phyloP scores from a whole-genome alignment of 2,797 vertebrate genomes.

The Silurus lanzhouensis region DNA sequence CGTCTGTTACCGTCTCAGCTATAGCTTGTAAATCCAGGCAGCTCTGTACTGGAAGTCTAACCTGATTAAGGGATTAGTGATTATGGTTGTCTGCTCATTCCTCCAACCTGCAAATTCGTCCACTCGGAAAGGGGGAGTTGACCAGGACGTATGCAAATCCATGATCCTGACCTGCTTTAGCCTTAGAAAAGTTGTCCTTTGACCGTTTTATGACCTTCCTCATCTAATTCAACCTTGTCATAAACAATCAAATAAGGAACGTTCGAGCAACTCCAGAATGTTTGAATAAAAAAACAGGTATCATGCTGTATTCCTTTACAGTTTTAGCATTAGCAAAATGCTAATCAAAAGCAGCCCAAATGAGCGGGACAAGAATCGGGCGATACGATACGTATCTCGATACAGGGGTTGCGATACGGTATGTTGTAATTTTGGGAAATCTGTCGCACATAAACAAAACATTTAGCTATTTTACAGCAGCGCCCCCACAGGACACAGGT shows the following conservation, averaged over 20 bases:
- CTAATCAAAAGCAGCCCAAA: not conserved
- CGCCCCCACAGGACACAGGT: no score
- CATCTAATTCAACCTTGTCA: not conserved
- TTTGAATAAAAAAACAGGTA: not conserved
- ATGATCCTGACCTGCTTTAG: not conserved
- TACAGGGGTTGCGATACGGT: no score
- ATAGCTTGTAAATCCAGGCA: not conserved
- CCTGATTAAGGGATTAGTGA: conserved; percentile 62
- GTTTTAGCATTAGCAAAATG: not conserved
- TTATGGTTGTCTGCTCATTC: conserved; percentile 2
- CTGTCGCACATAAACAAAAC: no score
- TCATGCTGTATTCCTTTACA: not conserved
- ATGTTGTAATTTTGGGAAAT: no score
- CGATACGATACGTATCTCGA: no score
- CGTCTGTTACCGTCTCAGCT: not conserved
- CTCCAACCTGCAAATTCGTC: not conserved
- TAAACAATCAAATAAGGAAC: not conserved
- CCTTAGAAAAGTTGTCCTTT: not conserved
- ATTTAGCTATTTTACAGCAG: no score
- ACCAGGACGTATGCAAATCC: not conserved
- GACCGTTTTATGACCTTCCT: not conserved
- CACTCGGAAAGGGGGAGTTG: not conserved
- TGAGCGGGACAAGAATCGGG: not conserved
- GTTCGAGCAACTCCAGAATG: not conserved
- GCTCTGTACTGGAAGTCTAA: conserved; percentile 7